Percentiles rank a stretch among this genome's conserved stretches.
phyloP scores from a whole-genome alignment of 2,113 vertebrate genomes.

The Corydoras sp. region DNA sequence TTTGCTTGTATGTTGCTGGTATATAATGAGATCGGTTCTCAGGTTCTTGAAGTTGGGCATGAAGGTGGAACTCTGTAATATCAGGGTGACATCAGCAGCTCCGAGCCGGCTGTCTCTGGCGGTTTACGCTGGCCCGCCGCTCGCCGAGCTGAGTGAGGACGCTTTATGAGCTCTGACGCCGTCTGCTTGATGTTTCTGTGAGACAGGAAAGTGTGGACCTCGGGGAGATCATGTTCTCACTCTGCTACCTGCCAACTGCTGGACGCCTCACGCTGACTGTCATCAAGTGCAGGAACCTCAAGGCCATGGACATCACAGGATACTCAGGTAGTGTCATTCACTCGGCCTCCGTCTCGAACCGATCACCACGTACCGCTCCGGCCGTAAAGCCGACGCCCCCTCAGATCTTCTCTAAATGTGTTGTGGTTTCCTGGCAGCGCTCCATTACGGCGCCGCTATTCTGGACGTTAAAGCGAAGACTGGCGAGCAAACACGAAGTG shows the following conservation, averaged over 20 bases:
- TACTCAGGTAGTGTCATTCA: constrained; percentile 78
- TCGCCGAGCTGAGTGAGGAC: not conserved
- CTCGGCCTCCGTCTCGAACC: no score
- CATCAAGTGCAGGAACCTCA: constrained; percentile 97
- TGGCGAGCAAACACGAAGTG: no score
- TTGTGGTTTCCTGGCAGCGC: no score
- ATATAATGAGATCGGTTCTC: not conserved
- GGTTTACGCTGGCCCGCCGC: not conserved
- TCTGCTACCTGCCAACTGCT: constrained; percentile 96
- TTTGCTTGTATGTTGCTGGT: no score
- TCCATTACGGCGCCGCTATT: no score
- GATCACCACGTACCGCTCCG: no score
- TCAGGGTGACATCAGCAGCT: no score
- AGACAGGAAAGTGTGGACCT: constrained; percentile 93
- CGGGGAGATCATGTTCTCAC: constrained; percentile 98
- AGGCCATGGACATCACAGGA: constrained; percentile 98
- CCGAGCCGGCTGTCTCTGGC: not conserved
- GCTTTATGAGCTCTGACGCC: constrained; percentile 2
- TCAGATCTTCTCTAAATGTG: no score
- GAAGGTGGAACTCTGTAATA: no score
- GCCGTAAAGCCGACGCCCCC: no score
- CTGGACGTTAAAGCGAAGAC: no score
- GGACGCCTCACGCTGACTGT: constrained; percentile 94
- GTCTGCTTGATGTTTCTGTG: constrained; percentile 49
- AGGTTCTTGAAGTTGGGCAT: not conserved